A percentile compares a stretch with the other conserved stretches of the same genome.
These are phyloP conservation scores for Zenarchopterus dispar DNA, from an alignment of 2,797 vertebrate genomes.

Conservation along the genomic window DNA sequence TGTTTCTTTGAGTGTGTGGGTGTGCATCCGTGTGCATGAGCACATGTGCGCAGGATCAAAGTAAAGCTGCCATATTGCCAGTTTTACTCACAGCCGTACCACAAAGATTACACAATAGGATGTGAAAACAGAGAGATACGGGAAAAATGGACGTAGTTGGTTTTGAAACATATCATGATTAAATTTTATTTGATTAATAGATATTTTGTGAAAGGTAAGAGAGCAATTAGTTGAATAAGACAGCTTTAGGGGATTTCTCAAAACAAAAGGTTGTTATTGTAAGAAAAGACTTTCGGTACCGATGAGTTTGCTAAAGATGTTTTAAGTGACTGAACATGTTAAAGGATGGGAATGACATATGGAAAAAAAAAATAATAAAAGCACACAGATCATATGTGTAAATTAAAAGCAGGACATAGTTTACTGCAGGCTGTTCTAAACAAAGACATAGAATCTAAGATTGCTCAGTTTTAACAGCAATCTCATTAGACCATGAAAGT, in stretches of 20 bases:
- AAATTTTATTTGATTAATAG: too few species aligned
- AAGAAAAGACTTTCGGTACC: constrained; percentile 1
- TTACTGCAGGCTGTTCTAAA: constrained; percentile 29
- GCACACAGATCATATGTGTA: constrained; percentile 5
- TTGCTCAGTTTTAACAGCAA: constrained; percentile 29
- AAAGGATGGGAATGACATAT: background rate
- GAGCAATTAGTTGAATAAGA: constrained; percentile 22
- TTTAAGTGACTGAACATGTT: constrained; percentile 13
- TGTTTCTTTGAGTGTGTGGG: constrained; percentile 36
- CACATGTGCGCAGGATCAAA: constrained; percentile 27
- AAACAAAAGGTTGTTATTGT: constrained; percentile 10
- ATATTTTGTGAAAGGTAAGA: background rate
- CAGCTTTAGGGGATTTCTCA: background rate
- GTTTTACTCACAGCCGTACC: constrained; percentile 35
- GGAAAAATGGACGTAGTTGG: constrained; percentile 15
- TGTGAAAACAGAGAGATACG: constrained; percentile 17
- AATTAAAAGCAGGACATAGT: constrained; percentile 18
- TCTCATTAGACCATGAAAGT: constrained; percentile 51
- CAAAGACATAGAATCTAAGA: constrained; percentile 41
- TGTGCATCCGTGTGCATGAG: background rate
- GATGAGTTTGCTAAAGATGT: constrained; percentile 4
- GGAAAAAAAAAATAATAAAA: background rate
- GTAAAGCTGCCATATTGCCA: constrained; percentile 36
- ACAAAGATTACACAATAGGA: constrained; percentile 50
- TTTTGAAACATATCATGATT: constrained; percentile 20